Base-by-base conservation (phyloP, 2,888 invertebrate species). In the Euclidia mi region DNA sequence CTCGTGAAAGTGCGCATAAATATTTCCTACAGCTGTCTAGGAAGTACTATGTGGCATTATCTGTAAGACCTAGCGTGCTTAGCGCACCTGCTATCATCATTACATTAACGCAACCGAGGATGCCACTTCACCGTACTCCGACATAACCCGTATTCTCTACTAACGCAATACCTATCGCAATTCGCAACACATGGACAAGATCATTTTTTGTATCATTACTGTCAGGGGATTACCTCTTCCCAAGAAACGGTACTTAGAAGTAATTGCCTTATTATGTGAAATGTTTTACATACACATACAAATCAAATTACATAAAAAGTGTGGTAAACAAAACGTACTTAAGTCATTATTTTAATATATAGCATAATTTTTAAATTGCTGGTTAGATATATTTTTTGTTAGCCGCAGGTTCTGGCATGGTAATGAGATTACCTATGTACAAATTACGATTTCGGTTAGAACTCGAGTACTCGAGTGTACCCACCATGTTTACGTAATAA, bases 21-120 rank as follows among this genome's bases (percentile, higher is more conserved):
- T 76, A 70, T 83, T 89, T 89, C 87, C 87, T 86, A 77, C 76
- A 79, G 62, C 71, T 69, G 60, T 65, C 31, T 56, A 88, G 87
- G 88, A 89, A 89, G 81, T 75, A 70, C 67, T 64, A 49, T 55
- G 71, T 59, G 63, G 79, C 71, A 76, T 81, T 80, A 80, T 81
- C 79, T 78, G 67, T 77, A 76, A 83, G 77, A 81, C 77, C 78
- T 82, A 76, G 66, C 79, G 74, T 69, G 67, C 56, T 74, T 63
- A 57, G 62, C 69, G 68, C 68, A 76, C 76, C 71, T 47, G 73
- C 79, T 71, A 82, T 81, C 82, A 82, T 81, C 81, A 84, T 86
- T 85, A 85, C 46, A 59, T 60, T 81, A 77, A 79, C 69, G 84
- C 79, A 83, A 87, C 65, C 65, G 71, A 78, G 72, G 82, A 81